Base-by-base conservation (phyloP, 2,888 invertebrate genomes). In the Drosophila nigritarsus region DNA sequence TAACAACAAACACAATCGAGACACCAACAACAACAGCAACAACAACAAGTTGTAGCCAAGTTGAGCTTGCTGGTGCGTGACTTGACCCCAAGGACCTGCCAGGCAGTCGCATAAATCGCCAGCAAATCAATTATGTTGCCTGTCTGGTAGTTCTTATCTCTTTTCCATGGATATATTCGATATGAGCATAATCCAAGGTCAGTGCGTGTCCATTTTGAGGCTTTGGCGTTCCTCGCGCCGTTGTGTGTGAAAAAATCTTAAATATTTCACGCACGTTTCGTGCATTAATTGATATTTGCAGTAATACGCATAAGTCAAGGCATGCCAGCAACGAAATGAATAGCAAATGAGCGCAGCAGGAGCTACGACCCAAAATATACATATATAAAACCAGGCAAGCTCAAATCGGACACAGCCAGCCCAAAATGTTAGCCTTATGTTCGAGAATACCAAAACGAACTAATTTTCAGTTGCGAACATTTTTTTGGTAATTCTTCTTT, bases 221-320 rank as follows among this genome's bases (percentile, higher is more conserved):
- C 20, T 45, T 8, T 15, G 7, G 24, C 45, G 20, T 20, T 27
- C n/a, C 13, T 51, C 15, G 34, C 29, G 27, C 50, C 30, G 15
- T 20, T 30, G 36, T 53, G 64, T 53, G 69, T 54, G 68, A 69
- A 72, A 66, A 75, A 73, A 60, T 55, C 70, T 78, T 80, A 75
- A 76, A 80, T 80, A 90, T 91, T 88, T 90, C 65, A 77, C 73
- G 84, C 91, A 90, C 89, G 89, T 89, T 75, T 73, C 59, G 49
- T 66, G 87, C 82, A 91, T 90, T 90, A 90, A 90, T 88, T 91
- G 84, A 91, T 88, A 91, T 91, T 88, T 89, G 88, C 78, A 82
- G 80, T 82, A 91, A 87, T 90, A 88, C 88, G 73, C 84, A 86
- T 86, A 89, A 91, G 90, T 89, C 90, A 90, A 70, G 80, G 49